These are phyloP conservation scores for Cheiracanthium punctorium DNA, from an alignment of 2,888 invertebrate species.

Conservation along the genomic window DNA sequence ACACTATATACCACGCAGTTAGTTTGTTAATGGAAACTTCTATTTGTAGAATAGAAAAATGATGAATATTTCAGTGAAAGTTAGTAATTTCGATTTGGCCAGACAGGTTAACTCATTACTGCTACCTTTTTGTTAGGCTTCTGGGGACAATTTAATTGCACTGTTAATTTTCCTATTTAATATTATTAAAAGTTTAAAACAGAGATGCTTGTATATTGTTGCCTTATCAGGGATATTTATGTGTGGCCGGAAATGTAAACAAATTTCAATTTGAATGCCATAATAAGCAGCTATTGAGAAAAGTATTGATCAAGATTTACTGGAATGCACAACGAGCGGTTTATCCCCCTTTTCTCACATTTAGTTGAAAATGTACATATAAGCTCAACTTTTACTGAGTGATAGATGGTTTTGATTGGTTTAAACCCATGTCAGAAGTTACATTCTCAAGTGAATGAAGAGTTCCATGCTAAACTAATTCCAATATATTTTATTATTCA, in stretches of 20 bases:
- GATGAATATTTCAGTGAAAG: no score
- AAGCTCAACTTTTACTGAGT: conserved; percentile 64
- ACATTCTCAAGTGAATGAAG: conserved; percentile 40
- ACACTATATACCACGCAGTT: no score
- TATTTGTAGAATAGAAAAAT: no score
- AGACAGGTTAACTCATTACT: no score
- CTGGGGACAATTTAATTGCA: background rate
- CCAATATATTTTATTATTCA: conserved; percentile 73
- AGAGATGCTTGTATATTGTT: conserved; percentile 36
- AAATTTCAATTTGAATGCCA: conserved; percentile 17
- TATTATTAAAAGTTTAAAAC: background rate
- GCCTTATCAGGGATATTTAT: conserved; percentile 36
- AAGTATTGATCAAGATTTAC: conserved; percentile 23
- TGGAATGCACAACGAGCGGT: conserved; percentile 27
- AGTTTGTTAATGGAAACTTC: no score
- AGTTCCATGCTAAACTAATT: conserved; percentile 73
- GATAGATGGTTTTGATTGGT: conserved; percentile 47
- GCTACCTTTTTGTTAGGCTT: no score
- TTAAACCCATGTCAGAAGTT: conserved; percentile 43
- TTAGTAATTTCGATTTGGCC: no score
- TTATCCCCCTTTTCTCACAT: no score
- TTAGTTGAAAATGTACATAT: conserved; percentile 39
- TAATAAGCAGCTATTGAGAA: conserved; percentile 5
- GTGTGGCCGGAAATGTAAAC: conserved; percentile 28
- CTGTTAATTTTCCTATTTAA: background rate